Conservation (phyloP, 2,113 vertebrate genomes). For the Cheilinus undulatus region DNA sequence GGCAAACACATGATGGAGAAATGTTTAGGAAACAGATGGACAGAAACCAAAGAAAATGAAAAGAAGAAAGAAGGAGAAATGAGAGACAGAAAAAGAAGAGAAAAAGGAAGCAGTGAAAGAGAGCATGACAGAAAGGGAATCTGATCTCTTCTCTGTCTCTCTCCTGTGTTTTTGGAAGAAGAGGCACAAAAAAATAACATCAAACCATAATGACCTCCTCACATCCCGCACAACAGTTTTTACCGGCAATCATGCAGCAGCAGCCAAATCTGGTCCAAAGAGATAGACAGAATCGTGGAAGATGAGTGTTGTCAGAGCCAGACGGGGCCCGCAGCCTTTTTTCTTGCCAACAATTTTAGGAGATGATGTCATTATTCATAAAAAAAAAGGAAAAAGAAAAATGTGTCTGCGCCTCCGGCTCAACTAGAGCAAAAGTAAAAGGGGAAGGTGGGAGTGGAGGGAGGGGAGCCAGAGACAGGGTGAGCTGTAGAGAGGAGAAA, state of each 20-base stretch:
- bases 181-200: slow-evolving; percentile 15
- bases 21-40: slow-evolving; percentile 2
- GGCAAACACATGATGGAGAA: slow-evolving; percentile 6
- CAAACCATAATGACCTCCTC: slow-evolving; percentile 54
- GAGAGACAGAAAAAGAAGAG: background rate
- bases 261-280: slow-evolving; percentile 50
- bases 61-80: background rate
- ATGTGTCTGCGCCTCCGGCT: slow-evolving; percentile 64
- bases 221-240: slow-evolving; percentile 33
- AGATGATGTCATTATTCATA: slow-evolving; percentile 77
- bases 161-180: slow-evolving; percentile 30
- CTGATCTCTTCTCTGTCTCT: background rate
- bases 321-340: slow-evolving; percentile 70
- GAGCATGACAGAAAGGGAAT: slow-evolving; percentile 5
- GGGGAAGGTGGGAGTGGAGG: slow-evolving; percentile 16
- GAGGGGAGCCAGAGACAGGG: slow-evolving; percentile 9
- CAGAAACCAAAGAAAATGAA: slow-evolving; percentile 17
- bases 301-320: slow-evolving; percentile 65
- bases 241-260: slow-evolving; percentile 43
- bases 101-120: slow-evolving; percentile 9
- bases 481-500: slow-evolving; percentile 27
- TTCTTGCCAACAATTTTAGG: slow-evolving; percentile 72
- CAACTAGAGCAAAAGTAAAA: slow-evolving; percentile 28
- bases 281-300: slow-evolving; percentile 35
- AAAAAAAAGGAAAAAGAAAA: slow-evolving; percentile 54